These are phyloP conservation scores for Aspidapion aeneum DNA, from an alignment of 2,888 invertebrate genomes.

Conservation along the genomic window DNA sequence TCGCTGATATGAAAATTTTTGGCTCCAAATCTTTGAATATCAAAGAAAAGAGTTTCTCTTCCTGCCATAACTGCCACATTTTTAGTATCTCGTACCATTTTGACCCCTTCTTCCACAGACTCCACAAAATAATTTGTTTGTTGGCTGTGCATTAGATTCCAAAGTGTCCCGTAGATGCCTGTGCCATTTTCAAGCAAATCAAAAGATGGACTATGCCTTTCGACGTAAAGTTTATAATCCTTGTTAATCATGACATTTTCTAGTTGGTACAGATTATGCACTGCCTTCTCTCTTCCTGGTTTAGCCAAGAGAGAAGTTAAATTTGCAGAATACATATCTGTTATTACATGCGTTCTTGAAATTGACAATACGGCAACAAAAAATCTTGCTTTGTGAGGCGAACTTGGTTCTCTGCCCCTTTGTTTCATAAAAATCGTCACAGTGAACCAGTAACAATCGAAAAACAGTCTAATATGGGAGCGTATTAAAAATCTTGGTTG, in stretches of 20 bases:
- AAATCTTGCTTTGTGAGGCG: too few species aligned
- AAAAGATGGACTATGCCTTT: too few species aligned
- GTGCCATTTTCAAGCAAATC: conserved; percentile 65
- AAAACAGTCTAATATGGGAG: conserved; percentile 46
- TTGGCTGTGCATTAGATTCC: conserved; percentile 59
- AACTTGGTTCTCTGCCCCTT: too few species aligned
- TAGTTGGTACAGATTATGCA: too few species aligned
- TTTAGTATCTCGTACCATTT: conserved; percentile 57
- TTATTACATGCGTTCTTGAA: too few species aligned
- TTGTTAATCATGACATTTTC: too few species aligned
- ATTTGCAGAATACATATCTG: too few species aligned
- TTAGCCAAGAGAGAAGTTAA: too few species aligned
- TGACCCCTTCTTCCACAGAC: conserved; percentile 69
- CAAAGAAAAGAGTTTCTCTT: conserved; percentile 70
- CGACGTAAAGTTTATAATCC: too few species aligned
- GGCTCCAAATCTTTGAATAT: neutral
- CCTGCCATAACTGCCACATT: conserved; percentile 68
- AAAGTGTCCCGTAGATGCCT: conserved; percentile 67
- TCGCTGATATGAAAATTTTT: too few species aligned
- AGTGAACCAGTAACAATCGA: conserved; percentile 71
- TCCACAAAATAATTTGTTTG: conserved; percentile 55
- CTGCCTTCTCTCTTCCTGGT: too few species aligned
- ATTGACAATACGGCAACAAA: too few species aligned
- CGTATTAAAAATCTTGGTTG: conserved; percentile 44
- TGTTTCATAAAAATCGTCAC: conserved; percentile 67